Evolutionary conservation across 1,140 invertebrate genomes (phyloP).

Genomic region (Chrysopa pallens): DNA sequence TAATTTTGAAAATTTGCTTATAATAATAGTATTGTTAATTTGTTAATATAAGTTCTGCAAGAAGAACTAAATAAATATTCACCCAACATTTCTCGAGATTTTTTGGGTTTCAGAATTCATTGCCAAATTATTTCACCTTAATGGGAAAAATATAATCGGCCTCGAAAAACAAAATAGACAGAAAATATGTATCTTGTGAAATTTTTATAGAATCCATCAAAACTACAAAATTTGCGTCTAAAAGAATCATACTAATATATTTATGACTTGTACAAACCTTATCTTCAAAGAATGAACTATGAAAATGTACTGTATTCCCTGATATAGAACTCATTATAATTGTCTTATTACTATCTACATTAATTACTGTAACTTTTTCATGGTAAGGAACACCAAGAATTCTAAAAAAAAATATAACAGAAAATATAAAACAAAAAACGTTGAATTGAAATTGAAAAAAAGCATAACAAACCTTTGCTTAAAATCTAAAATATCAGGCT

Average conservation of each 20-base stretch:
- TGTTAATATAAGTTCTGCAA: too few species aligned
- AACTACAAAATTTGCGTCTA: too few species aligned
- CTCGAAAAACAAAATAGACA: too few species aligned
- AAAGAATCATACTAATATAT: background rate
- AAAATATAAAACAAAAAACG: constrained; percentile 9
- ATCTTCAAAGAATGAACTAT: constrained; percentile 82
- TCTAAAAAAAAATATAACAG: constrained; percentile 30
- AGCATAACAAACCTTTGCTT: constrained; percentile 36
- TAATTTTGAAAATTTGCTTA: too few species aligned
- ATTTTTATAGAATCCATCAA: too few species aligned
- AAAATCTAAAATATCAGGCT: constrained; percentile 46
- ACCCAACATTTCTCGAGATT: too few species aligned
- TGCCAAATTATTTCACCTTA: too few species aligned
- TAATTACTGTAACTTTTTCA: constrained; percentile 61
- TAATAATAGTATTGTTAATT: too few species aligned
- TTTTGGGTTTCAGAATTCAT: too few species aligned
- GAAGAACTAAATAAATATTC: too few species aligned
- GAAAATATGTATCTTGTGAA: too few species aligned
- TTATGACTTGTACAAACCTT: constrained; percentile 36
- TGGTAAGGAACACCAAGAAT: constrained; percentile 67
- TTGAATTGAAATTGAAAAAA: constrained; percentile 2
- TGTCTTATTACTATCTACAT: constrained; percentile 49
- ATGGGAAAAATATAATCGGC: too few species aligned
- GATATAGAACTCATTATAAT: constrained; percentile 75
- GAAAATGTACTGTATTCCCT: constrained; percentile 72